Conservation (phyloP, 2,797 vertebrate genomes). For the Xyrichtys novacula region DNA sequence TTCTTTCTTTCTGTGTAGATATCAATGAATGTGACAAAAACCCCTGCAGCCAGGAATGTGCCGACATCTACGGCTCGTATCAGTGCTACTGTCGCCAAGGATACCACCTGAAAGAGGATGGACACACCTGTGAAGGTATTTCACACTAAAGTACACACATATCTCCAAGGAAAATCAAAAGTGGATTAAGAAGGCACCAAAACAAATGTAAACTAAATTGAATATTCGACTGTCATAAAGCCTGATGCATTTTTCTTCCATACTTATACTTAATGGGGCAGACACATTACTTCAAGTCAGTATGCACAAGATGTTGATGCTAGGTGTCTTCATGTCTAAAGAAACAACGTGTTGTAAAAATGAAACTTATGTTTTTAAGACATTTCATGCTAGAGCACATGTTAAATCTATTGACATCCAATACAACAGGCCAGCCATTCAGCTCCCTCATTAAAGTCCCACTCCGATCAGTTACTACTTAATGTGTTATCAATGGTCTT, state of each 20-base stretch:
- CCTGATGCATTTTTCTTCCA: neutral
- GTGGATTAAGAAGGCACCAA: neutral
- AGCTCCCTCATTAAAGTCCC: too few species aligned
- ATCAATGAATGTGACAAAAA: slow-evolving; percentile 91
- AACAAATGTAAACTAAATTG: neutral
- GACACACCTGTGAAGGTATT: slow-evolving; percentile 92
- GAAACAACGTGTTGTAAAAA: too few species aligned
- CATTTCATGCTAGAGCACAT: too few species aligned
- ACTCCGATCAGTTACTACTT: too few species aligned
- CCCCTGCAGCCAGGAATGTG: slow-evolving; percentile 95
- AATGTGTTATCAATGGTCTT: too few species aligned
- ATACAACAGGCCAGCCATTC: neutral
- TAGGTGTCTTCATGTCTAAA: neutral
- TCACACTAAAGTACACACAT: neutral
- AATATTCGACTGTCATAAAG: neutral
- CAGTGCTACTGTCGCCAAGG: slow-evolving; percentile 97
- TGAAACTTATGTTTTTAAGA: too few species aligned
- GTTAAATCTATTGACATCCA: neutral
- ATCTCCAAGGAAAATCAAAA: too few species aligned
- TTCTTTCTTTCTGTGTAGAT: slow-evolving; percentile 81
- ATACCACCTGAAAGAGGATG: slow-evolving; percentile 92
- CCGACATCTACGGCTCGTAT: slow-evolving; percentile 95
- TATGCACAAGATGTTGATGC: neutral
- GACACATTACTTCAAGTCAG: neutral
- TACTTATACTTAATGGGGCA: too few species aligned